Percentiles rank a stretch among this genome's conserved stretches.
Evolutionary conservation across 2,888 invertebrate genomes (phyloP).

Genomic region (Mechanitis mazaeus): DNA sequence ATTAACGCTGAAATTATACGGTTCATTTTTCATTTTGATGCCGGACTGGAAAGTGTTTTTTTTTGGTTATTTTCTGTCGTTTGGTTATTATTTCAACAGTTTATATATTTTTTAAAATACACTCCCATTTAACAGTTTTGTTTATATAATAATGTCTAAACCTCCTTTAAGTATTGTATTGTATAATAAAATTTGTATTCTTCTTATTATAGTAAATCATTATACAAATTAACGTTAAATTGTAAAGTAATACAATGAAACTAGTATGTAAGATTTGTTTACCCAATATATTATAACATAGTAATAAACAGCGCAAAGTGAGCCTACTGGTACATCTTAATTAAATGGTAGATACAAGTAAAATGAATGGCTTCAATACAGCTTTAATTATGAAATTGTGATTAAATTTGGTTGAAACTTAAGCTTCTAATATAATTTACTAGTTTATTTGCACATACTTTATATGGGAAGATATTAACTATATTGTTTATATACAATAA

Average conservation of each 20-base stretch:
- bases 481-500: neutral
- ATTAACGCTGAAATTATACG: slow-evolving; percentile 16
- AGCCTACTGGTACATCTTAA: slow-evolving; percentile 29
- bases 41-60: slow-evolving; percentile 3
- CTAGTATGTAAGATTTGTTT: neutral
- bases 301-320: slow-evolving; percentile 25
- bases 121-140: too few species aligned
- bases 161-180: too few species aligned
- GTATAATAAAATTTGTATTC: too few species aligned
- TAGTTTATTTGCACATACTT: slow-evolving; percentile 13
- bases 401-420: slow-evolving; percentile 26
- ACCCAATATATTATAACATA: slow-evolving; percentile 21
- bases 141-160: too few species aligned
- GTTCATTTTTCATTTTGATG: slow-evolving; percentile 5
- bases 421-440: slow-evolving; percentile 12
- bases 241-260: neutral
- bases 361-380: slow-evolving; percentile 29
- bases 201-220: too few species aligned
- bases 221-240: neutral
- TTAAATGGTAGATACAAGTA: slow-evolving; percentile 27
- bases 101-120: too few species aligned
- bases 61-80: neutral
- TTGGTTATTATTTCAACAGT: neutral
- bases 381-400: slow-evolving; percentile 30
- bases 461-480: neutral